Percentiles rank a stretch among this genome's conserved stretches.
These are phyloP conservation scores for Cheilosia urbana DNA, from an alignment of 2,888 invertebrate genomes.

Conservation along the genomic window DNA sequence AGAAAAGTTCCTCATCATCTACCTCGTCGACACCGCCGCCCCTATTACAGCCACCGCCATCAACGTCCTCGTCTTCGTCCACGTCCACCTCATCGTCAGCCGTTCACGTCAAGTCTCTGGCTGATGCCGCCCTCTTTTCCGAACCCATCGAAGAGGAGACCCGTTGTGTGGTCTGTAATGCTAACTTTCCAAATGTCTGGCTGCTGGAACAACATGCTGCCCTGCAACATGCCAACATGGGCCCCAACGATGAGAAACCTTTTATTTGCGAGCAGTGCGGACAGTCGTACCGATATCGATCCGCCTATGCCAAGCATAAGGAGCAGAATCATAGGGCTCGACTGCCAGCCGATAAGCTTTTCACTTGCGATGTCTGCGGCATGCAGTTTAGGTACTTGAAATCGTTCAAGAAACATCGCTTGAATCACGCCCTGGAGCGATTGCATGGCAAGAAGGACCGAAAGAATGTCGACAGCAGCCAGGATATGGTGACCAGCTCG, in stretches of 20 bases:
- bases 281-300: slow-evolving; percentile 94
- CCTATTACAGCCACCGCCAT: slow-evolving; percentile 72
- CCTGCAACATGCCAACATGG: slow-evolving; percentile 89
- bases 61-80: slow-evolving; percentile 83
- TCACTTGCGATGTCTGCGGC: slow-evolving; percentile 95
- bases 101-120: slow-evolving; percentile 61
- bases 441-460: slow-evolving; percentile 88
- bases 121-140: slow-evolving; percentile 81
- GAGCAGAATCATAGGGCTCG: slow-evolving; percentile 95
- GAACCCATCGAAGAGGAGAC: slow-evolving; percentile 84
- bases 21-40: slow-evolving; percentile 83
- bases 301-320: slow-evolving; percentile 92
- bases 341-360: slow-evolving; percentile 94
- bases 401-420: slow-evolving; percentile 94
- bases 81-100: slow-evolving; percentile 82
- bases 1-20: slow-evolving; percentile 84
- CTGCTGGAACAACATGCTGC: slow-evolving; percentile 93
- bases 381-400: slow-evolving; percentile 96
- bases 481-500: slow-evolving; percentile 89
- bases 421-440: slow-evolving; percentile 93
- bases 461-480: slow-evolving; percentile 79
- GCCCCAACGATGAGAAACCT: slow-evolving; percentile 91
- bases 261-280: slow-evolving; percentile 96
- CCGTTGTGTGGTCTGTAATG: slow-evolving; percentile 92
- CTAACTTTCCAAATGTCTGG: slow-evolving; percentile 95